A percentile compares a stretch with the other conserved stretches of the same genome.
Conservation (phyloP, 2,888 invertebrate genomes). For the Cinara cedri region DNA sequence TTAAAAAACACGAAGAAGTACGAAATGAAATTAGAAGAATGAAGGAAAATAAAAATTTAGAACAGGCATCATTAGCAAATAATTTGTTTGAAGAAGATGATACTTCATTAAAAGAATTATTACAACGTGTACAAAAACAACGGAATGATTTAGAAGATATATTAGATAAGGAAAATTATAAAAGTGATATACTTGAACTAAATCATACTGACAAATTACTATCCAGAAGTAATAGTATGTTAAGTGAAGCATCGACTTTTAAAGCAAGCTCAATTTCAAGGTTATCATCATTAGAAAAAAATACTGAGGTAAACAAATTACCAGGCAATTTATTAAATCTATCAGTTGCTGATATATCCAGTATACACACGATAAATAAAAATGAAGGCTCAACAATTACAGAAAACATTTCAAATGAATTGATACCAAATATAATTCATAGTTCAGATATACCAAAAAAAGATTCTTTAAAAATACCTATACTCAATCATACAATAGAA, state of each 20-base stretch:
- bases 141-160: slow-evolving; percentile 75
- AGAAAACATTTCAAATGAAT: slow-evolving; percentile 10
- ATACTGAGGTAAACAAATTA: background rate
- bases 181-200: background rate
- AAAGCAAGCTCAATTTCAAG: slow-evolving; percentile 26
- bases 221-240: slow-evolving; percentile 14
- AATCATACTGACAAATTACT: background rate
- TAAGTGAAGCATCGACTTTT: slow-evolving; percentile 26
- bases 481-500: background rate
- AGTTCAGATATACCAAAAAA: slow-evolving; percentile 1
- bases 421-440: background rate
- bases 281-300: slow-evolving; percentile 37
- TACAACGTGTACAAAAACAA: slow-evolving; percentile 72
- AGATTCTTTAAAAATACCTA: background rate
- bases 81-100: slow-evolving; percentile 60
- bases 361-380: background rate
- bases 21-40: slow-evolving; percentile 25
- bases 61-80: background rate
- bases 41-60: slow-evolving; percentile 11
- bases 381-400: background rate
- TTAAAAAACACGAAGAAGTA: slow-evolving; percentile 41
- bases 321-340: background rate
- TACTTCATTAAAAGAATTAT: slow-evolving; percentile 70
- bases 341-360: background rate
- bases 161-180: slow-evolving; percentile 68